Conservation (phyloP, 1,140 invertebrate species). For the Meloidogyne chitwoodi region DNA sequence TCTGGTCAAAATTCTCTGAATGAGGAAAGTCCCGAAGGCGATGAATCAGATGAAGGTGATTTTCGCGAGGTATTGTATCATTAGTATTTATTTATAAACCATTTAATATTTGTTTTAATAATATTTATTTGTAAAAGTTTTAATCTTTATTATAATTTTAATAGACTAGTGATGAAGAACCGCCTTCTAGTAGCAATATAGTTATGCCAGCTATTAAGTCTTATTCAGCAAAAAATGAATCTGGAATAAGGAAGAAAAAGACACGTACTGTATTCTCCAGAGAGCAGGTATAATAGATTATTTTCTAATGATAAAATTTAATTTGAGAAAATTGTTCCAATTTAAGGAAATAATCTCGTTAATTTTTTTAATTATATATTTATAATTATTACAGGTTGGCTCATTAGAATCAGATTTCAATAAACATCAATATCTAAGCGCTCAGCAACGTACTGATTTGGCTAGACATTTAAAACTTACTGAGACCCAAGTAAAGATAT, state of each 20-base stretch:
- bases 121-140: too few species aligned
- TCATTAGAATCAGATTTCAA: not conserved
- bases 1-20: not conserved
- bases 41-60: not conserved
- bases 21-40: not conserved
- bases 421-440: not conserved
- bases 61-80: not conserved
- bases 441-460: slow-evolving; percentile 2
- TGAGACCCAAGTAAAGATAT: slow-evolving; percentile 69
- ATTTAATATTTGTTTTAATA: too few species aligned
- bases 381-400: not conserved
- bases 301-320: too few species aligned
- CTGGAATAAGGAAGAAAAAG: slow-evolving; percentile 7
- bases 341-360: too few species aligned
- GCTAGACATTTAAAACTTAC: not conserved
- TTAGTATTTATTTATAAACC: too few species aligned
- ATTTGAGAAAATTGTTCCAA: too few species aligned
- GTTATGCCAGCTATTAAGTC: not conserved
- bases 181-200: not conserved
- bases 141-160: not conserved
- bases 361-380: too few species aligned
- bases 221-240: not conserved
- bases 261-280: slow-evolving; percentile 17
- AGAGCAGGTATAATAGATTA: not conserved
- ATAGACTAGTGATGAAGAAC: slow-evolving; percentile 11